Percentiles rank a stretch among this genome's conserved stretches.
Evolutionary conservation across 2,797 vertebrate species (phyloP).

Genomic region (Cottoperca gobio): DNA sequence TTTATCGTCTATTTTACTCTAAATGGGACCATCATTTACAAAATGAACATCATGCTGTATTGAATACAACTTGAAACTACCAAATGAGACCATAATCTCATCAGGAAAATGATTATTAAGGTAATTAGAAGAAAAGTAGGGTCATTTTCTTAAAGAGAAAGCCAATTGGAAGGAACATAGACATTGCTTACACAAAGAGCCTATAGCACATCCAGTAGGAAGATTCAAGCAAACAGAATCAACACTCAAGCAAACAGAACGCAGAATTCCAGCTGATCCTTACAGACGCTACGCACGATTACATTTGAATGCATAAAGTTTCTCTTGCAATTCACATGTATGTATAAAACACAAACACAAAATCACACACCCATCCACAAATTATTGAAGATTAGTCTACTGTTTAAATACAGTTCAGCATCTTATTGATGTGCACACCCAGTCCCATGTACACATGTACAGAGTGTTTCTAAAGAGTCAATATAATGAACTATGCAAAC

Average conservation of each 20-base stretch:
- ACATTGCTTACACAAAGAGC: constrained; percentile 2
- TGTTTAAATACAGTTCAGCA: not conserved
- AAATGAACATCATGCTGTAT: too few species aligned
- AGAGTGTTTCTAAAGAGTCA: not conserved
- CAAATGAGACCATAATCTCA: too few species aligned
- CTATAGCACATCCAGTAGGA: not conserved
- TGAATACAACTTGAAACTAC: too few species aligned
- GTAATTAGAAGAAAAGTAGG: too few species aligned
- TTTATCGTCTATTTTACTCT: too few species aligned
- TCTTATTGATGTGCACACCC: not conserved
- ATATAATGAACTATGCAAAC: not conserved
- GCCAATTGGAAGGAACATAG: not conserved
- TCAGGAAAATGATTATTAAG: too few species aligned
- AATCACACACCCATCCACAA: not conserved
- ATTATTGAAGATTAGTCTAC: not conserved
- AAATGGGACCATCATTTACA: too few species aligned
- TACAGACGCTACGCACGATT: constrained; percentile 43
- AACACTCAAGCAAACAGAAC: constrained; percentile 61
- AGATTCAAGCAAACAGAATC: too few species aligned
- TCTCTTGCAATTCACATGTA: not conserved
- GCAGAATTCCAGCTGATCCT: constrained; percentile 65
- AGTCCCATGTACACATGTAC: not conserved
- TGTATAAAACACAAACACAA: not conserved
- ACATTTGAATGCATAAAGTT: constrained; percentile 21
- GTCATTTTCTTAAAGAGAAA: too few species aligned